These are phyloP conservation scores for Caenorhabditis remanei DNA, from an alignment of 1,140 invertebrate species.

Conservation along the genomic window DNA sequence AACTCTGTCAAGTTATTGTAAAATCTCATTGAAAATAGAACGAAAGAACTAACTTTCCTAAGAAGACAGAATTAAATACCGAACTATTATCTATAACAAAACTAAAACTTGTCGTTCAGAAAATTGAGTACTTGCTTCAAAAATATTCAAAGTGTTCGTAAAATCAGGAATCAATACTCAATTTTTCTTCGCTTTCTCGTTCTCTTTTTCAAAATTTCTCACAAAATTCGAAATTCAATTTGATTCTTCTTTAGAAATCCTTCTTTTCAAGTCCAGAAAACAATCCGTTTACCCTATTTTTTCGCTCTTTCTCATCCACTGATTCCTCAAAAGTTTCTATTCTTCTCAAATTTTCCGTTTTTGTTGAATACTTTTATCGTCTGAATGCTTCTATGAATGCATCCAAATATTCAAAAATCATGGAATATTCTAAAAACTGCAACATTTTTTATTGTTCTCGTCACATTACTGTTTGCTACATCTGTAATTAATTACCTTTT, in stretches of 20 bases:
- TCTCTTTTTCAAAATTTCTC: neutral
- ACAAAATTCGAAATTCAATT: neutral
- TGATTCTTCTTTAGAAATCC: neutral
- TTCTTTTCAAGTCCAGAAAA: slow-evolving; percentile 30
- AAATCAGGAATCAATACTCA: too few relatives aligned
- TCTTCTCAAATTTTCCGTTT: neutral
- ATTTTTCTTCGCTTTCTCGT: too few relatives aligned
- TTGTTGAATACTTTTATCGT: neutral
- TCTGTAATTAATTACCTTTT: slow-evolving; percentile 1
- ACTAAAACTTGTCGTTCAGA: too few relatives aligned
- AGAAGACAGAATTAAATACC: neutral
- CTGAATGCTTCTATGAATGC: neutral
- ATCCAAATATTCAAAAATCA: slow-evolving; percentile 11
- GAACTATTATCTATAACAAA: too few relatives aligned
- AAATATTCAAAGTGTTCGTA: too few relatives aligned
- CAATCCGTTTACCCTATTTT: slow-evolving; percentile 29
- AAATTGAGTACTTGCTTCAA: too few relatives aligned
- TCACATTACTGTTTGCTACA: slow-evolving; percentile 8
- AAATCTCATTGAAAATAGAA: neutral
- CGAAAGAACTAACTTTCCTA: neutral
- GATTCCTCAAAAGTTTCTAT: slow-evolving; percentile 19
- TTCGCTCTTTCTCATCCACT: neutral
- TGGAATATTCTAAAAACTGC: neutral
- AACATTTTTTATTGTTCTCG: neutral
- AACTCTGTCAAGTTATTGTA: too few relatives aligned